phyloP scores from a whole-genome alignment of 2,113 vertebrate species.

The Gorsachius goisagi region DNA sequence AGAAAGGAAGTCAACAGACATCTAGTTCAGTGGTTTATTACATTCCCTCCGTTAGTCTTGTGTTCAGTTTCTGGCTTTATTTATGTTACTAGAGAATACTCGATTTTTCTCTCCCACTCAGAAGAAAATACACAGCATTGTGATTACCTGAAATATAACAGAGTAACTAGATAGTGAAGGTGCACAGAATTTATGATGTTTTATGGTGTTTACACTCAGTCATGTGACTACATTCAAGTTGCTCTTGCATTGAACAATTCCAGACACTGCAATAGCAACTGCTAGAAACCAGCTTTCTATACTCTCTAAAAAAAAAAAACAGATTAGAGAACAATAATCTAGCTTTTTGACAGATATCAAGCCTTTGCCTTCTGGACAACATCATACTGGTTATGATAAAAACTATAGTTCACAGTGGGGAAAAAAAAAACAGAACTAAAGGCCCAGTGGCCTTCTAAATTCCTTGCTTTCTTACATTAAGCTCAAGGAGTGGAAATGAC shows the following conservation, averaged over 20 bases:
- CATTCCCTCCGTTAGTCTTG: neutral
- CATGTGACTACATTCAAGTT: neutral
- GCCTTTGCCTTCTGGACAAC: neutral
- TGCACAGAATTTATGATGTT: neutral
- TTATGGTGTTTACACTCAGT: neutral
- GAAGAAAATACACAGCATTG: conserved; percentile 28
- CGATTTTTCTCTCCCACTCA: conserved; percentile 34
- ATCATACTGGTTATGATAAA: neutral
- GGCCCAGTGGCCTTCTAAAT: neutral
- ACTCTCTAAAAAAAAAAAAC: neutral
- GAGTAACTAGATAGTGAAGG: conserved; percentile 19
- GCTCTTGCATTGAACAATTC: conserved; percentile 1
- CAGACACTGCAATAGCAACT: conserved; percentile 32
- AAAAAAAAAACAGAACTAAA: neutral
- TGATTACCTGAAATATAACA: conserved; percentile 16
- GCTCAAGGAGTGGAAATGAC: conserved; percentile 17
- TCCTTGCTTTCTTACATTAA: conserved; percentile 4
- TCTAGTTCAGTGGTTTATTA: neutral
- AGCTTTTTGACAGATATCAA: neutral
- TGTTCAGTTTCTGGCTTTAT: conserved; percentile 2
- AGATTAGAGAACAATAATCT: neutral
- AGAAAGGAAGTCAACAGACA: neutral
- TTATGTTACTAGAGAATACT: conserved; percentile 1
- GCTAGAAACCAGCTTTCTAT: neutral
- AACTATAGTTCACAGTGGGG: neutral